Conservation (phyloP, 2,113 vertebrate species). For the Psephotus haematonotus region DNA sequence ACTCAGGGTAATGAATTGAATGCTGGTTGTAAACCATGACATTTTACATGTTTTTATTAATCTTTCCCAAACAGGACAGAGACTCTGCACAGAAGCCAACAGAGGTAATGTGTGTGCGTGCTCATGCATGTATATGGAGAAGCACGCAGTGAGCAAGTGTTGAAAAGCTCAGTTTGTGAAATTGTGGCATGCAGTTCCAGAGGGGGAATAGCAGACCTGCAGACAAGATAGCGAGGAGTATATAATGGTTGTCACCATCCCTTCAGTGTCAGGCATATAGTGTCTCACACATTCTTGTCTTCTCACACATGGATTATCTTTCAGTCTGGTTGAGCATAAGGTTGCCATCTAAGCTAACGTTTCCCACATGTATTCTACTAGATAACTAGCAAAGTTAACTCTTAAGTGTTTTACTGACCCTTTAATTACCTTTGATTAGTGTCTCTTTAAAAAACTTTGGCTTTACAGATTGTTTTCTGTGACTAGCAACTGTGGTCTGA, state of each 20-base stretch:
- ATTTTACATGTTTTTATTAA: neutral
- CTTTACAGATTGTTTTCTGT: neutral
- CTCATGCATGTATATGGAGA: neutral
- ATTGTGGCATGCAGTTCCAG: neutral
- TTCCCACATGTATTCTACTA: neutral
- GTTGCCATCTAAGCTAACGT: neutral
- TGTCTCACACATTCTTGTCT: neutral
- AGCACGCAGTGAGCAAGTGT: neutral
- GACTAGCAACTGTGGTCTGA: neutral
- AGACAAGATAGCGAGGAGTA: neutral
- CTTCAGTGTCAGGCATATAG: neutral
- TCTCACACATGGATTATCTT: neutral
- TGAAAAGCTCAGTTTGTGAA: neutral
- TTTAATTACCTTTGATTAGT: neutral
- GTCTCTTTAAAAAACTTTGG: neutral
- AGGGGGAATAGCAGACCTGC: neutral
- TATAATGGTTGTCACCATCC: neutral
- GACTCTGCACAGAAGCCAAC: slow-evolving; percentile 64
- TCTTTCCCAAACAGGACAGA: slow-evolving; percentile 69
- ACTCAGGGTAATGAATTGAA: neutral
- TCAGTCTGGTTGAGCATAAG: neutral
- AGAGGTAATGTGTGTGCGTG: slow-evolving; percentile 68
- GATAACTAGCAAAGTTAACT: neutral
- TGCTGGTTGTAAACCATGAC: neutral
- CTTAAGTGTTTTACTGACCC: neutral